These are phyloP conservation scores for Decapterus maruadsi DNA, from an alignment of 2,797 vertebrate species.

Conservation along the genomic window DNA sequence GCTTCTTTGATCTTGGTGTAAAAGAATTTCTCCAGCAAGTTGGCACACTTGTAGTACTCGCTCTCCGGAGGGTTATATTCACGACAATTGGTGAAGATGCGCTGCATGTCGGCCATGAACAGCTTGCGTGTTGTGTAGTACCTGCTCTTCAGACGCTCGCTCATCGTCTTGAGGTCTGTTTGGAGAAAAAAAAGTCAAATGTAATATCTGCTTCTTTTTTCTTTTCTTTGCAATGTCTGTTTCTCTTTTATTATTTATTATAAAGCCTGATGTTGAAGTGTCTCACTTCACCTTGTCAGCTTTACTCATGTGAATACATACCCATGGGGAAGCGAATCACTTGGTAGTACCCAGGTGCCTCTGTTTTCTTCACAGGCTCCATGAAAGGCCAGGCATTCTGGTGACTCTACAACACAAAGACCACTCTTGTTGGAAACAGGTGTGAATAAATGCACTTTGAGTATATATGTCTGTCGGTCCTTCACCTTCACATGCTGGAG, in stretches of 20 bases:
- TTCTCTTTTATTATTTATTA: neutral
- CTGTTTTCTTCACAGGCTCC: conserved; percentile 99
- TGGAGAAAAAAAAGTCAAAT: neutral
- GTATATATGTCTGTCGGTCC: conserved; percentile 1
- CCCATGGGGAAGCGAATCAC: conserved; percentile 99
- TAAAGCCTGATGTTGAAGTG: neutral
- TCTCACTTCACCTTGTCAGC: neutral
- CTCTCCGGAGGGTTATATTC: conserved; percentile 99
- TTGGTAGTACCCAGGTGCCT: conserved; percentile 99
- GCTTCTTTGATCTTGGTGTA: conserved; percentile 99
- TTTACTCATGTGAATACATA: conserved; percentile 74
- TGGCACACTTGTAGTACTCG: conserved; percentile 99
- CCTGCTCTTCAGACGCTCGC: conserved; percentile 97
- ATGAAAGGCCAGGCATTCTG: conserved; percentile 99
- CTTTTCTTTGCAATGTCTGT: neutral
- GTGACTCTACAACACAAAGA: conserved; percentile 90
- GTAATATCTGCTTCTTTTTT: neutral
- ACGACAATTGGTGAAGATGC: conserved; percentile 98
- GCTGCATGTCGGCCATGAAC: conserved; percentile 99
- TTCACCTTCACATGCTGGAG: conserved; percentile 98
- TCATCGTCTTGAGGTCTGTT: conserved; percentile 99
- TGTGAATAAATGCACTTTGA: neutral
- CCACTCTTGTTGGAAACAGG: neutral
- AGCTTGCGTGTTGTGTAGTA: conserved; percentile 98
- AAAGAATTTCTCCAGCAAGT: conserved; percentile 99